A percentile compares a stretch with the other conserved stretches of the same genome.
Evolutionary conservation across 2,888 invertebrate genomes (phyloP).

Genomic region (Steinernema carpocapsae): DNA sequence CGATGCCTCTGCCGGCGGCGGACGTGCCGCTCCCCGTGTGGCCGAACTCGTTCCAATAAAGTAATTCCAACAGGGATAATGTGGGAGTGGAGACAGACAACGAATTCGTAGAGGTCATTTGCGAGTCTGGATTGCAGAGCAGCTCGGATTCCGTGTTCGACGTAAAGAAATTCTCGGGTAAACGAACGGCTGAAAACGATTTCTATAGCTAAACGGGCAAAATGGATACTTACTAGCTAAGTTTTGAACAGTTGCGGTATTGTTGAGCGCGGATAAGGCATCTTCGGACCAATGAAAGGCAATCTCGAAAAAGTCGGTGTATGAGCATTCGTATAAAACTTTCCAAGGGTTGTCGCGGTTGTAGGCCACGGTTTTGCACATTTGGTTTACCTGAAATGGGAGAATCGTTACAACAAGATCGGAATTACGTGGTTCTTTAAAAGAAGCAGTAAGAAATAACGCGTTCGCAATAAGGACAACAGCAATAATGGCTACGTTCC

Average conservation of each 20-base stretch:
- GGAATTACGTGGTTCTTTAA: no score
- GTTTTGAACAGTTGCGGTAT: conserved; percentile 36
- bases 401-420: no score
- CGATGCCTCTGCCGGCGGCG: background rate
- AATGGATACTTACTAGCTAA: background rate
- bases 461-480: no score
- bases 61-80: background rate
- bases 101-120: conserved; percentile 10
- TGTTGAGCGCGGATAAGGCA: conserved; percentile 38
- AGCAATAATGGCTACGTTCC: no score
- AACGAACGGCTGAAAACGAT: background rate
- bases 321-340: conserved; percentile 46
- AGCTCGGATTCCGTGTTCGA: conserved; percentile 1
- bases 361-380: conserved; percentile 38
- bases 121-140: background rate
- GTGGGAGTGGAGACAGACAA: conserved; percentile 22
- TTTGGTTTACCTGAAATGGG: background rate
- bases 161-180: conserved; percentile 1
- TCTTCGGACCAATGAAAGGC: conserved; percentile 51
- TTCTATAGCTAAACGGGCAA: background rate
- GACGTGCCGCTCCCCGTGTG: background rate
- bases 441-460: no score
- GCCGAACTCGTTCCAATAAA: conserved; percentile 9
- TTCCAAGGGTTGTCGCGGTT: conserved; percentile 38
- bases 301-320: conserved; percentile 43